Conservation (phyloP, 1,140 invertebrate genomes). For the Drosophila murphyi region DNA sequence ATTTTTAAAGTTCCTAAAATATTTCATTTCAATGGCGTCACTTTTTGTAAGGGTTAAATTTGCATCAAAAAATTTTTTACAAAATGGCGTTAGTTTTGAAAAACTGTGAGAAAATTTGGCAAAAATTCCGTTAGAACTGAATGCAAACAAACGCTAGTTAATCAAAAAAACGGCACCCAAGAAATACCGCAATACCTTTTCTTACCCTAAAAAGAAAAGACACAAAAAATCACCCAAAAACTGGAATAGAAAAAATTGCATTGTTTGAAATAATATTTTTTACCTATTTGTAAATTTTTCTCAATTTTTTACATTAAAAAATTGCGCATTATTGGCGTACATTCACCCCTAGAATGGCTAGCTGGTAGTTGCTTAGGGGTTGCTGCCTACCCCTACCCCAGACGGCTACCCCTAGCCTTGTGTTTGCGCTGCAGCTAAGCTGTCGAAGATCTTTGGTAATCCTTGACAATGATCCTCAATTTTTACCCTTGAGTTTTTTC, state of each 20-base stretch:
- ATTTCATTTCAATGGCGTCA: slow-evolving; percentile 19
- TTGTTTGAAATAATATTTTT: slow-evolving; percentile 40
- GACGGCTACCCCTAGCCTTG: slow-evolving; percentile 18
- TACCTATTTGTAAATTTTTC: slow-evolving; percentile 58
- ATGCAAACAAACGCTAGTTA: slow-evolving; percentile 46
- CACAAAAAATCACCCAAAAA: slow-evolving; percentile 27
- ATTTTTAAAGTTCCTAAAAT: not conserved
- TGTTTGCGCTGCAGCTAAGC: slow-evolving; percentile 67
- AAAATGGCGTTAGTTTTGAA: not conserved
- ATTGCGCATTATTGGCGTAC: slow-evolving; percentile 70
- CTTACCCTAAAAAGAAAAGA: slow-evolving; percentile 45
- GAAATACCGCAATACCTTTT: slow-evolving; percentile 25
- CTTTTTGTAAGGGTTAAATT: slow-evolving; percentile 29
- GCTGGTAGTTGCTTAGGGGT: slow-evolving; percentile 15
- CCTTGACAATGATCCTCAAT: slow-evolving; percentile 76
- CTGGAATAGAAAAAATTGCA: slow-evolving; percentile 58
- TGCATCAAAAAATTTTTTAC: slow-evolving; percentile 39
- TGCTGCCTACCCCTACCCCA: slow-evolving; percentile 23
- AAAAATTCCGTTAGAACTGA: slow-evolving; percentile 70
- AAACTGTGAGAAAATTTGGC: slow-evolving; percentile 69
- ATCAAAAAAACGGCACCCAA: slow-evolving; percentile 48
- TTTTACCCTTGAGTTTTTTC: slow-evolving; percentile 77
- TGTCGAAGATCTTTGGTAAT: slow-evolving; percentile 81
- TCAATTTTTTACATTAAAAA: slow-evolving; percentile 72
- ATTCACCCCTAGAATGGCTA: slow-evolving; percentile 32